Base-by-base conservation (phyloP, 2,113 vertebrate species). In the Notiomystis cincta region DNA sequence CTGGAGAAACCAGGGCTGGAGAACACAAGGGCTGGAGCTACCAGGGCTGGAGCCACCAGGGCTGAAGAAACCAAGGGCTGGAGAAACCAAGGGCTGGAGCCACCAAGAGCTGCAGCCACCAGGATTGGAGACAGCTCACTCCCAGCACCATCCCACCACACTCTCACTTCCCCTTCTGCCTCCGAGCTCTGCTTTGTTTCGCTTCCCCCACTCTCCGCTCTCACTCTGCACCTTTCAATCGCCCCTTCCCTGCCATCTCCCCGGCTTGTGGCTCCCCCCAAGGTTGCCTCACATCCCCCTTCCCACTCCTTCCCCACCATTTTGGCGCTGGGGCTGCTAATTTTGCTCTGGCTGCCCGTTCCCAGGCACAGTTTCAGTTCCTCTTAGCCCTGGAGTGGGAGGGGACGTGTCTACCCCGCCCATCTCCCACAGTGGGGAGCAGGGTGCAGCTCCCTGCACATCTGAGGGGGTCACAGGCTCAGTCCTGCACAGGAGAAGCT, bases 101-200 rank as follows among this genome's bases (percentile, higher is more conserved):
- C 2, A 35, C 24, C 21, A 35, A 42, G 6, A n/a, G 38, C 3
- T 11, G 44, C n/a, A 56, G 40, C n/a, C 77, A 45, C 18, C 64
- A n/a, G 23, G 4, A 22, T 33, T 11, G 58, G 51, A 66, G 64
- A 73, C 9, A 18, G 64, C 62, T 60, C 7, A 0, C 45, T 84
- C 50, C 54, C 31, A 1, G 57, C 64, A 9, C 50, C 58, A 8
- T 54, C 62, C 65, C 65, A 61, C 44, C 75, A 7, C 2, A 5
- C 54, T 93, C 84, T 83, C 91, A 23, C 64, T 98, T 97, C 97
- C 96, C 90, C 69, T 96, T 95, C 91, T 10, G 51, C 81, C 93
- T 92, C 2, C 10, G 2, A 62, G 78, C 79, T 58, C 28, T 2
- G 2, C 35, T 79, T 25, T 25, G 65, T 97, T 97, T 97, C 89